Evolutionary conservation across 1,140 invertebrate genomes (phyloP).

Genomic region (Macrobrachium nipponense): DNA sequence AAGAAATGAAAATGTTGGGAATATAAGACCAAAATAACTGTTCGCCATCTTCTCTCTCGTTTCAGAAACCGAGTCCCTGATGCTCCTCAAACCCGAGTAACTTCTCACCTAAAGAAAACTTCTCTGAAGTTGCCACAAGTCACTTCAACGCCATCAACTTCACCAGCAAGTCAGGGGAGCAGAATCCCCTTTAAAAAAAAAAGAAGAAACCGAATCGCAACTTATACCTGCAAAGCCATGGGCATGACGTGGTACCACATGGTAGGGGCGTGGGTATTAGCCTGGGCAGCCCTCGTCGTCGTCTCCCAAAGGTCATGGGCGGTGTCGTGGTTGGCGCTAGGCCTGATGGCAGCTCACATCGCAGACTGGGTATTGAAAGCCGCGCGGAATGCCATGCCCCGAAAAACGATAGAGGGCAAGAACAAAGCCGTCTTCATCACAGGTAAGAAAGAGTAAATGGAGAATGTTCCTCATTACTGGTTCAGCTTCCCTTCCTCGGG

Average conservation of each 20-base stretch:
- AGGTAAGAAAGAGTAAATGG: slow-evolving; percentile 20
- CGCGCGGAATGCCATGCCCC: slow-evolving; percentile 43
- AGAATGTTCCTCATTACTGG: too few relatives aligned
- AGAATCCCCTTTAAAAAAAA: not conserved
- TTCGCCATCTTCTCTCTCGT: too few relatives aligned
- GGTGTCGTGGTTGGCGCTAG: slow-evolving; percentile 40
- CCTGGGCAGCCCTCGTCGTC: slow-evolving; percentile 38
- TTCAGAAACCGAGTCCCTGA: too few relatives aligned
- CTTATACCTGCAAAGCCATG: not conserved
- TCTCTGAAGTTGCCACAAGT: too few relatives aligned
- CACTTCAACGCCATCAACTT: too few relatives aligned
- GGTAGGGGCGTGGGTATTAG: slow-evolving; percentile 33
- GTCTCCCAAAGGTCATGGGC: slow-evolving; percentile 44
- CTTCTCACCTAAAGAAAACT: too few relatives aligned
- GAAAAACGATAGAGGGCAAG: slow-evolving; percentile 19
- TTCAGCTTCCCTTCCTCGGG: too few relatives aligned
- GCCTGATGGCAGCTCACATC: slow-evolving; percentile 44
- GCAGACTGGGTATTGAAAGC: slow-evolving; percentile 49
- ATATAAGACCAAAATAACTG: too few relatives aligned
- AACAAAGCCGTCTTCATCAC: slow-evolving; percentile 46
- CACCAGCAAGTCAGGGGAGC: not conserved
- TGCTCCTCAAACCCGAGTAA: too few relatives aligned
- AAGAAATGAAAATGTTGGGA: too few relatives aligned
- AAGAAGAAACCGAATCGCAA: not conserved
- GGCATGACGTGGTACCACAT: slow-evolving; percentile 36